Evolutionary conservation across 2,888 invertebrate species (phyloP), one percentile per base, ranked within the genome.

Genomic region (Apotomis turbidana): DNA sequence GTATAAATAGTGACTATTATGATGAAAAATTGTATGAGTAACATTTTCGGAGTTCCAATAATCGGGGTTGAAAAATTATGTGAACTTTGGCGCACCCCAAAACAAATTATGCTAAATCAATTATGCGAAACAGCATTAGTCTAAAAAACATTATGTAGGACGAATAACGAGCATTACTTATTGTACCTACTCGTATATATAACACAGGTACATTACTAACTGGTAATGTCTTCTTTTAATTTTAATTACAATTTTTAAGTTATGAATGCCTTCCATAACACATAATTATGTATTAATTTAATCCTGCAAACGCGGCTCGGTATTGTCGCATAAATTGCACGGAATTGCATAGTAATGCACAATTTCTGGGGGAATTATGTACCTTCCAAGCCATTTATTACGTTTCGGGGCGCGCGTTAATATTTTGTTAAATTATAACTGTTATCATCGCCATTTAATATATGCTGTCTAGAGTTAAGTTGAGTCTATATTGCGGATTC

Each of bases 401-500:
- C 44, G 38, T 67, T 71, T 61, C n/a, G 64, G 57, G 13, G 12
- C 70, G 60, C 51, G 49, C 54, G 49, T 61, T 61, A 49, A 49
- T 71, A 71, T 61, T 61, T 71, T 71, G 66, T 67, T 71, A 61
- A 41, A 71, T 67, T 51, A 71, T 71, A 71, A 67, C 60, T n/a
- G 59, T 66, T 60, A 61, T 71, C 49, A 41, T 51, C 2, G 49
- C 10, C 9, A 49, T 49, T 64, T 54, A 44, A 44, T 59, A 44
- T n/a, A 12, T n/a, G 41, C n/a, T 6, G 12, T 58, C 58, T 8
- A n/a, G n/a, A 13, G 12, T 41, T 55, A 59, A 41, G 59, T 59
- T 44, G 4, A n/a, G 41, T 8, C 13, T 12, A 41, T 41, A 9
- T n/a, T 41, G 38, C 6, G 36, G 36, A 36, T 15, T 9, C 27